These are phyloP conservation scores for Saiga tatarica DNA, from an alignment of 2,113 vertebrate genomes.

Conservation along the genomic window DNA sequence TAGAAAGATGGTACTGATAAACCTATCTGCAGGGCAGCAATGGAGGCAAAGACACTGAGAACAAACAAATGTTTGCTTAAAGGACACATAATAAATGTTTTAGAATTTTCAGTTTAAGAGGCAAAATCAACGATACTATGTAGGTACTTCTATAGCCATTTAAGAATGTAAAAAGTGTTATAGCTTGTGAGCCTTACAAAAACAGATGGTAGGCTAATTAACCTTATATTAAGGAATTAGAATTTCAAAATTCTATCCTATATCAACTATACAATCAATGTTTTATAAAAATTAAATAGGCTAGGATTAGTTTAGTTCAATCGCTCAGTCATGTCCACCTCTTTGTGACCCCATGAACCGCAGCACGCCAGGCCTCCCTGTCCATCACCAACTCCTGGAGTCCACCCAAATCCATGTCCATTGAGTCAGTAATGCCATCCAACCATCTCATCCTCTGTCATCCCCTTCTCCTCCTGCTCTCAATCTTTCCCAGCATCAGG, in stretches of 20 bases:
- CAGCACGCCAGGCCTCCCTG: too few relatives aligned
- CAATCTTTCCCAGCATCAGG: too few relatives aligned
- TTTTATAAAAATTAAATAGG: slow-evolving; percentile 23
- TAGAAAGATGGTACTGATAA: neutral
- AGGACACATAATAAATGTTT: neutral
- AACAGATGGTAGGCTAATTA: neutral
- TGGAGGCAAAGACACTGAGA: neutral
- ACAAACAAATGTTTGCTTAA: neutral
- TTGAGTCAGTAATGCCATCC: too few relatives aligned
- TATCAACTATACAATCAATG: neutral
- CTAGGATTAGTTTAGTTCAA: neutral
- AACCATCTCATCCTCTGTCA: too few relatives aligned
- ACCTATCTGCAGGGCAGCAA: neutral
- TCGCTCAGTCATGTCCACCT: fast-evolving
- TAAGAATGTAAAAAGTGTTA: slow-evolving; percentile 8
- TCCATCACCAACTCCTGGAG: too few relatives aligned
- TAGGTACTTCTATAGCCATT: neutral
- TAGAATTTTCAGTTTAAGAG: neutral
- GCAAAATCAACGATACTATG: neutral
- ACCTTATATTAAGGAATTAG: neutral
- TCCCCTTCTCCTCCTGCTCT: too few relatives aligned
- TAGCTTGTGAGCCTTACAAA: neutral
- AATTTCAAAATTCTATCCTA: slow-evolving; percentile 8
- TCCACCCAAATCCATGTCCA: too few relatives aligned
- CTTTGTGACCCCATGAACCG: too few relatives aligned